Percentiles rank a stretch among this genome's conserved stretches.
Conservation (phyloP, 2,797 vertebrate species). For the Falco concolor region DNA sequence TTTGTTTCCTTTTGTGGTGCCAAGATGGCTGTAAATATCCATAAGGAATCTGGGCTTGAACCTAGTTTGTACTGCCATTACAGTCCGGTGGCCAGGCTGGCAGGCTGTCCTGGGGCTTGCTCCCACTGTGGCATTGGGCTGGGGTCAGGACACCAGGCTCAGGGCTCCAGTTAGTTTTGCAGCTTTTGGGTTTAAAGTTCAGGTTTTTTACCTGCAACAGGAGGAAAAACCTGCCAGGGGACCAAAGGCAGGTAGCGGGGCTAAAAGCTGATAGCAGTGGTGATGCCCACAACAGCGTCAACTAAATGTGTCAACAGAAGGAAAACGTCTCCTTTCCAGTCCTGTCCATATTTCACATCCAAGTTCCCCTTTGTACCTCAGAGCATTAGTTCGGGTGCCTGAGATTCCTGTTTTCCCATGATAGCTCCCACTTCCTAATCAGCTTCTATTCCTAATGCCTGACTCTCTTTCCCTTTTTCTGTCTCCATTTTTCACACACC, state of each 20-base stretch:
- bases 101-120: neutral
- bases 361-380: neutral
- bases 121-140: neutral
- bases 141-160: rapidly evolving
- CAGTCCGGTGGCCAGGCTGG: neutral
- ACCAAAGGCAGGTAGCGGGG: neutral
- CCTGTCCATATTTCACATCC: neutral
- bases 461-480: neutral
- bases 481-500: neutral
- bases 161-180: neutral
- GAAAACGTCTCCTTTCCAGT: neutral
- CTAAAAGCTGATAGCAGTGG: neutral
- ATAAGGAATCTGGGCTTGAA: neutral
- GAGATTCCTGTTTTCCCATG: neutral
- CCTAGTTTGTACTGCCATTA: neutral
- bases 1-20: neutral
- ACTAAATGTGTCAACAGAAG: rapidly evolving
- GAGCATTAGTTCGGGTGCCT: neutral
- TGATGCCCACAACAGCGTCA: neutral
- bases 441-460: neutral
- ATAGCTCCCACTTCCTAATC: neutral
- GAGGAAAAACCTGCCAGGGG: neutral
- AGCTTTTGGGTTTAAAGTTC: neutral
- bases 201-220: neutral
- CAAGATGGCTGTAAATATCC: neutral